phyloP scores from a whole-genome alignment of 2,113 vertebrate genomes.

The Bolborhynchus lineola region DNA sequence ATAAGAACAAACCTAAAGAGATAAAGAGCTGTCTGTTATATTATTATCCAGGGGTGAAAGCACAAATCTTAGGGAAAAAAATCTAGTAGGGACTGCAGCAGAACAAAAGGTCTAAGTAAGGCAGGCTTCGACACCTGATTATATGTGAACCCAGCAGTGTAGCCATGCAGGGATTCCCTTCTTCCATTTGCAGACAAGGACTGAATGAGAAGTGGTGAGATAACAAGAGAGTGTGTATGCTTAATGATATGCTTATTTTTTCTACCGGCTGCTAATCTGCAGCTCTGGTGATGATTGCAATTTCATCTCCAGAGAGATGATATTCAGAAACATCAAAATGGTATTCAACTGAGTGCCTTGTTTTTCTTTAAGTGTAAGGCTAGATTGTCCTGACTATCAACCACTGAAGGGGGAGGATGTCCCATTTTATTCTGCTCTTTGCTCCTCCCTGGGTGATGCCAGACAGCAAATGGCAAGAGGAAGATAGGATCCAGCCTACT shows the following conservation, averaged over 20 bases:
- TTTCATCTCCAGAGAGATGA: conserved; percentile 38
- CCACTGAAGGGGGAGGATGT: neutral
- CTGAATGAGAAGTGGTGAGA: conserved; percentile 31
- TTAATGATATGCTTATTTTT: conserved; percentile 47
- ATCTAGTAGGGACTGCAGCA: neutral
- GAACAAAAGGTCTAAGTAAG: conserved; percentile 34
- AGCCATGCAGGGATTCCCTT: conserved; percentile 26
- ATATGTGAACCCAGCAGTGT: neutral
- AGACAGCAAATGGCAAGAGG: neutral
- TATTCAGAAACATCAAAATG: conserved; percentile 32
- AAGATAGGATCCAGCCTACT: neutral
- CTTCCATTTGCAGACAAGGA: conserved; percentile 14
- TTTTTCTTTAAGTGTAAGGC: neutral
- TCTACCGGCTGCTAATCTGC: conserved; percentile 32
- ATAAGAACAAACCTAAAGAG: conserved; percentile 39
- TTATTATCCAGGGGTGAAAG: conserved; percentile 20
- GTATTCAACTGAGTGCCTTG: neutral
- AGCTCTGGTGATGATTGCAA: conserved; percentile 31
- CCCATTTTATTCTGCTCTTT: neutral
- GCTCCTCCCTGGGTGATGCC: neutral
- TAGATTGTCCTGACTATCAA: neutral
- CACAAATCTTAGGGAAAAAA: neutral
- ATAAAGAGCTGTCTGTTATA: conserved; percentile 40
- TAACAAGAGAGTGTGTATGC: neutral
- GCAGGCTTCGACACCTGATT: neutral